A percentile compares a stretch with the other conserved stretches of the same genome.
Evolutionary conservation across 2,797 vertebrate genomes (phyloP).

Genomic region (Centroberyx gerrardi): DNA sequence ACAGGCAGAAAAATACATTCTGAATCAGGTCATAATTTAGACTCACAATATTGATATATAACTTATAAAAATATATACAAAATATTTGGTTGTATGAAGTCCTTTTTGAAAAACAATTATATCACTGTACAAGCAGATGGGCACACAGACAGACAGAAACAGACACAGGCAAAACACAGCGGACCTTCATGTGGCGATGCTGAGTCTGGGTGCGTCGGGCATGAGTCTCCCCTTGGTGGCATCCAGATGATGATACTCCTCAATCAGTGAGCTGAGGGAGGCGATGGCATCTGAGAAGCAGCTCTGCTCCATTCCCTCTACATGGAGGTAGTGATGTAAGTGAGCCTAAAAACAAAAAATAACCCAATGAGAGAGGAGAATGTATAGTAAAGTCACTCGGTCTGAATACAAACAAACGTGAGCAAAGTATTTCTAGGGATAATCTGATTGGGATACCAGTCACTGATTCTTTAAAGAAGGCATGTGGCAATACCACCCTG

Average conservation of each 20-base stretch:
- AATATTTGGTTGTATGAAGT: slow-evolving; percentile 29
- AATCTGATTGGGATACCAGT: too few relatives aligned
- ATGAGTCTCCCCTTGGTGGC: slow-evolving; percentile 78
- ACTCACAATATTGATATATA: slow-evolving; percentile 12
- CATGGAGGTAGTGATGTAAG: slow-evolving; percentile 94
- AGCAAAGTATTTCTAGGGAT: too few relatives aligned
- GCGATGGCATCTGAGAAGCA: slow-evolving; percentile 90
- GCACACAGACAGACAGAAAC: slow-evolving; percentile 4
- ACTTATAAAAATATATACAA: slow-evolving; percentile 53
- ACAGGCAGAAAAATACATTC: slow-evolving; percentile 4
- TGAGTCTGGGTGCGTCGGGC: slow-evolving; percentile 85
- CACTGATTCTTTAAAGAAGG: too few relatives aligned
- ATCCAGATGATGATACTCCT: slow-evolving; percentile 92
- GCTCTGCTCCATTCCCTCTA: slow-evolving; percentile 93
- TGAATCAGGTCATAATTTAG: slow-evolving; percentile 30
- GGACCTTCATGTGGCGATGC: slow-evolving; percentile 82
- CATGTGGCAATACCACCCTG: too few relatives aligned
- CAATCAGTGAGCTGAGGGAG: slow-evolving; percentile 91
- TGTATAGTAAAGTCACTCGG: neutral
- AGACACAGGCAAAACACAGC: slow-evolving; percentile 2
- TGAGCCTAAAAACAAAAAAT: slow-evolving; percentile 88
- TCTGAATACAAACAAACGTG: neutral
- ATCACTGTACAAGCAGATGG: neutral
- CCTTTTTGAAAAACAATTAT: slow-evolving; percentile 20
- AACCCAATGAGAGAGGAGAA: neutral